These are phyloP conservation scores for Aphelinus certus DNA, from an alignment of 1,140 invertebrate genomes.

Conservation along the genomic window DNA sequence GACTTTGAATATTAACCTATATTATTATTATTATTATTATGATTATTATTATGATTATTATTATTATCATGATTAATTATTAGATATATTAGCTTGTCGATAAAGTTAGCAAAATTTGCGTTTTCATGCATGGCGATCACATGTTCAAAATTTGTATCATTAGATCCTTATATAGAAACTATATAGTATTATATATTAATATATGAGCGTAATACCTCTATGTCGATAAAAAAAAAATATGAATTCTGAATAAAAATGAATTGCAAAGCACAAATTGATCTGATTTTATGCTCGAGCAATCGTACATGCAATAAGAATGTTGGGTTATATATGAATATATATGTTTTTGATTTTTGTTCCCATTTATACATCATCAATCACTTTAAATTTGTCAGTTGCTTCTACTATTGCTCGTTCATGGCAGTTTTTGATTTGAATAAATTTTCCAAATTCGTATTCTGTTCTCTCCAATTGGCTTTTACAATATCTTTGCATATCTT, in stretches of 20 bases:
- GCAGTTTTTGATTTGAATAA: constrained; percentile 49
- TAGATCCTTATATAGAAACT: constrained; percentile 43
- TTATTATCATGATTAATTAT: constrained; percentile 38
- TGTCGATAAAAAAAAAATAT: constrained; percentile 40
- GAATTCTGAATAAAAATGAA: constrained; percentile 43
- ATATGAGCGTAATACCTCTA: constrained; percentile 43
- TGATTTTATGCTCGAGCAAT: constrained; percentile 55
- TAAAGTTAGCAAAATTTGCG: constrained; percentile 37
- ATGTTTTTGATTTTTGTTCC: not conserved
- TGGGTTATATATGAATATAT: not conserved
- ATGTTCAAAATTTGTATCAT: constrained; percentile 43
- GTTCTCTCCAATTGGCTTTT: constrained; percentile 29
- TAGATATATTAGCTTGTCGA: constrained; percentile 1
- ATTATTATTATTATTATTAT: constrained; percentile 13
- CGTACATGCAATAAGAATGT: constrained; percentile 33
- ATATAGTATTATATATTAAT: constrained; percentile 40
- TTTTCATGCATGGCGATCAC: constrained; percentile 18
- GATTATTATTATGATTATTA: no score
- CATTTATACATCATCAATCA: no score
- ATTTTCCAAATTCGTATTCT: constrained; percentile 41
- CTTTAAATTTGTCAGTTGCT: not conserved
- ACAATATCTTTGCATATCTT: not conserved
- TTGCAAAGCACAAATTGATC: constrained; percentile 46
- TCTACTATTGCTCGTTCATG: constrained; percentile 55
- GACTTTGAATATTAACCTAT: constrained; percentile 27